Evolutionary conservation across 2,797 vertebrate genomes (phyloP).

Genomic region (Morelia viridis): DNA sequence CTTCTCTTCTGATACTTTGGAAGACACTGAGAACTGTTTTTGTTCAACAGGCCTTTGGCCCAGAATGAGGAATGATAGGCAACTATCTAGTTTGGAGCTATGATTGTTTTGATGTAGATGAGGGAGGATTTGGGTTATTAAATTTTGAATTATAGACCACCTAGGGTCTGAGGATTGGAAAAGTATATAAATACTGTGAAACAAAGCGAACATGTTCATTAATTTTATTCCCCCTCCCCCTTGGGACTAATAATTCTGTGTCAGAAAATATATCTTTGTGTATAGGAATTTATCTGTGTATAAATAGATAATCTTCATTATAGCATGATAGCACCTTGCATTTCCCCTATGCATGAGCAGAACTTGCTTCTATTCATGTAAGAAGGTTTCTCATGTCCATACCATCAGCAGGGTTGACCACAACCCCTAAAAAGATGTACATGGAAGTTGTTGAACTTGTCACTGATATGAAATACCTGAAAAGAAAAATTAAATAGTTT

Average conservation of each 20-base stretch:
- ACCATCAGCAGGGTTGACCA: not conserved
- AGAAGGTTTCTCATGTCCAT: not conserved
- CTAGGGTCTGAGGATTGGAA: too few relatives aligned
- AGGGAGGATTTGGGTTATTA: not conserved
- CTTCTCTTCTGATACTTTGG: not conserved
- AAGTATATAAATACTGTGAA: too few relatives aligned
- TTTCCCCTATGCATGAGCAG: not conserved
- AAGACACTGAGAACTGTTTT: not conserved
- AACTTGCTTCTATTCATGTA: not conserved
- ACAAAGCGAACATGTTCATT: too few relatives aligned
- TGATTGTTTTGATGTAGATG: not conserved
- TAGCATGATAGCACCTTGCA: not conserved
- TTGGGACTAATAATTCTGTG: too few relatives aligned
- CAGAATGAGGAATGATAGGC: not conserved
- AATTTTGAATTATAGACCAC: not conserved
- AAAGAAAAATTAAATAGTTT: not conserved
- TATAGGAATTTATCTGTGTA: not conserved
- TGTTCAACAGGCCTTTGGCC: not conserved
- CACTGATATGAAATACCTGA: not conserved
- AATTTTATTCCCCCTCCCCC: too few relatives aligned
- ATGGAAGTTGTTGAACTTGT: not conserved
- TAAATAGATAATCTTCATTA: not conserved
- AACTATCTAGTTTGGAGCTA: not conserved
- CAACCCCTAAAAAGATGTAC: not conserved
- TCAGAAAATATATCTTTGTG: not conserved